Evolutionary conservation across 2,888 invertebrate genomes (phyloP).

Genomic region (Brachycybe producta): DNA sequence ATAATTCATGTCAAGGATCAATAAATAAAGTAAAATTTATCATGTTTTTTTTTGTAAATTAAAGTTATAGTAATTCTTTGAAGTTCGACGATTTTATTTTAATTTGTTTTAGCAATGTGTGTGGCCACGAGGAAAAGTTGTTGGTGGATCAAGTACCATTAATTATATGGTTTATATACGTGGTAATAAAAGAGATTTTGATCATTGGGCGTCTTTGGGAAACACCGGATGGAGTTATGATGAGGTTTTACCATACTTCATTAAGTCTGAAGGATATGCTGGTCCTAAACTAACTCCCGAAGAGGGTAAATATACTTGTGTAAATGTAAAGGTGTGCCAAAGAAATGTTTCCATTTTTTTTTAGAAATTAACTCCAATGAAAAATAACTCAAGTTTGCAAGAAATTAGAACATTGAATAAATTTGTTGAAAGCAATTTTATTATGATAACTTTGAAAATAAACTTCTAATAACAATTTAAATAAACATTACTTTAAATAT

Average conservation of each 20-base stretch:
- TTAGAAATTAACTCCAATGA: too few species aligned
- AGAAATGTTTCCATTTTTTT: too few species aligned
- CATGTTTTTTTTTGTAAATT: too few species aligned
- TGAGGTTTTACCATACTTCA: slow-evolving; percentile 37
- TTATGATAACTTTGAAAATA: too few species aligned
- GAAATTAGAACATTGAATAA: too few species aligned
- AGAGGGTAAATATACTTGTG: too few species aligned
- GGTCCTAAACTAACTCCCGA: neutral
- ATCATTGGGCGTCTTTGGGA: slow-evolving; percentile 35
- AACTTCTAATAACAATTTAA: too few species aligned
- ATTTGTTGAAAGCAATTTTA: too few species aligned
- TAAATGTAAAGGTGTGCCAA: too few species aligned
- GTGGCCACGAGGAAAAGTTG: slow-evolving; percentile 31
- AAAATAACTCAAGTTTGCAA: too few species aligned
- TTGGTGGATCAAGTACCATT: slow-evolving; percentile 37
- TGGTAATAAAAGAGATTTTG: slow-evolving; percentile 37
- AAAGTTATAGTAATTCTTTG: neutral
- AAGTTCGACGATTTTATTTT: neutral
- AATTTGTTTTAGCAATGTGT: slow-evolving; percentile 12
- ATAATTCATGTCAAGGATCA: neutral
- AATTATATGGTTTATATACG: slow-evolving; percentile 40
- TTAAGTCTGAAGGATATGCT: slow-evolving; percentile 31
- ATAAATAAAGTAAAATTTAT: neutral
- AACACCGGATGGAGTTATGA: slow-evolving; percentile 37
- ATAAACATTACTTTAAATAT: too few species aligned